Conservation (phyloP, 2,113 vertebrate species). For the Cynoglossus semilaevis region DNA sequence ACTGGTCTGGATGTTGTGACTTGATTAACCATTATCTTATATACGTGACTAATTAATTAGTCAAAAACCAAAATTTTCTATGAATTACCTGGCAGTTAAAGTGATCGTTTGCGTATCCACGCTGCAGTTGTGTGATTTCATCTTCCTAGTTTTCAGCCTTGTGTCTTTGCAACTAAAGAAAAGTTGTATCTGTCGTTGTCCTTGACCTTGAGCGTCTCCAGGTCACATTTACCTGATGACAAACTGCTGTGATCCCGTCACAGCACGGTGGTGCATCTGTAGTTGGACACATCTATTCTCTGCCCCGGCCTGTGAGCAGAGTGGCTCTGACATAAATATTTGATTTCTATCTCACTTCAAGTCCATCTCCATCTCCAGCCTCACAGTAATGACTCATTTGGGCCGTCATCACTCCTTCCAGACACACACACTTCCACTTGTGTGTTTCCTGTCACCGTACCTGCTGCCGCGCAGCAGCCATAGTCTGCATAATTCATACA, state of each 20-base stretch:
- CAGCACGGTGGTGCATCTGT: conserved; percentile 23
- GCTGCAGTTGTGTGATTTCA: no score
- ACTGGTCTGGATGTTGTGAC: no score
- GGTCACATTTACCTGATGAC: neutral
- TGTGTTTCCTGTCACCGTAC: conserved; percentile 11
- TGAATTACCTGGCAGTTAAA: no score
- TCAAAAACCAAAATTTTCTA: no score
- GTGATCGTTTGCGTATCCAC: no score
- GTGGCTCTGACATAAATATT: conserved; percentile 53
- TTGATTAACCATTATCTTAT: no score
- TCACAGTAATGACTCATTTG: conserved; percentile 31
- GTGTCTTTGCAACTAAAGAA: no score
- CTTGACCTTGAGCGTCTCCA: no score
- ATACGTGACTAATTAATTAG: no score
- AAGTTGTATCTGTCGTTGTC: no score
- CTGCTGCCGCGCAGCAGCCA: conserved; percentile 11
- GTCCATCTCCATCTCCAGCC: conserved; percentile 19
- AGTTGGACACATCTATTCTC: conserved; percentile 7
- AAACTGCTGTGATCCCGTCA: neutral
- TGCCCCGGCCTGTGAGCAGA: conserved; percentile 33
- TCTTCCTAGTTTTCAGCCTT: no score
- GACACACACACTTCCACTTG: conserved; percentile 4
- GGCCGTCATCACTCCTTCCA: conserved; percentile 25
- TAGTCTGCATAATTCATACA: conserved; percentile 15
- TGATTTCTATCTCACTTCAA: conserved; percentile 31